These are phyloP conservation scores for Rhorus exstirpatorius DNA, from an alignment of 2,888 invertebrate species.

Conservation along the genomic window DNA sequence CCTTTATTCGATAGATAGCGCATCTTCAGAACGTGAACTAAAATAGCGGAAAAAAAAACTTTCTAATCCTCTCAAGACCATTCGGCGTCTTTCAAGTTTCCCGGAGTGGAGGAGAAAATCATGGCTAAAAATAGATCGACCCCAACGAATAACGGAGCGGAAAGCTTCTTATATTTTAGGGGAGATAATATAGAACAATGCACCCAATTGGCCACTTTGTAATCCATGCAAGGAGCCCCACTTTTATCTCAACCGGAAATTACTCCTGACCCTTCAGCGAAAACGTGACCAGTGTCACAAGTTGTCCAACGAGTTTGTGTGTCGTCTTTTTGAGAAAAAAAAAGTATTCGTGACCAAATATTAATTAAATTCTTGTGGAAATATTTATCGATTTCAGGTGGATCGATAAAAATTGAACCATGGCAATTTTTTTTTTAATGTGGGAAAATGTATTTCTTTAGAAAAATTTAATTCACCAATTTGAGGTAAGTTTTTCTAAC, in stretches of 20 bases:
- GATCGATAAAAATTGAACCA: too few species aligned
- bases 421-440: neutral
- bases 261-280: constrained; percentile 17
- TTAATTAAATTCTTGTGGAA: too few species aligned
- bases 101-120: neutral
- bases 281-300: constrained; percentile 2
- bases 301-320: too few species aligned
- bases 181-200: constrained; percentile 11
- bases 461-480: neutral
- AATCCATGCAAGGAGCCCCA: constrained; percentile 18
- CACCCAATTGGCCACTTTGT: constrained; percentile 30
- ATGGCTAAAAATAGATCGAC: neutral
- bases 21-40: neutral
- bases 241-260: constrained; percentile 39
- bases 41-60: constrained; percentile 13
- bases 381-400: too few species aligned
- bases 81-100: neutral
- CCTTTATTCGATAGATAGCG: too few species aligned
- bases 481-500: neutral
- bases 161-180: constrained; percentile 13
- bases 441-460: too few species aligned
- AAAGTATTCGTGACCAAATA: too few species aligned
- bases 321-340: too few species aligned
- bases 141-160: neutral
- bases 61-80: neutral